Conservation (phyloP, 1,140 invertebrate species). For the Maniola jurtina region DNA sequence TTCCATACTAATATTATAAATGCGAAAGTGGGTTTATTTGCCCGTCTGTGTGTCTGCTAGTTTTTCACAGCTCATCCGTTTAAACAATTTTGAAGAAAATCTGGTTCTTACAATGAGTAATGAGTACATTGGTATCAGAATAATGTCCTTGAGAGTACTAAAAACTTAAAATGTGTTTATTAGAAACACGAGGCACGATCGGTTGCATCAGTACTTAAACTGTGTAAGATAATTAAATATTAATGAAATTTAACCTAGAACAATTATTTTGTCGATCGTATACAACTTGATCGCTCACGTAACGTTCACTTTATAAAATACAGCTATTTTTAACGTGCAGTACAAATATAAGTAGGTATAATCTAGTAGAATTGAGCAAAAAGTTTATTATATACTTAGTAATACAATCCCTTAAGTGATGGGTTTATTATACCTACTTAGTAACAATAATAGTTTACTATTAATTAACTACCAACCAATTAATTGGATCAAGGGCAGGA, state of each 20-base stretch:
- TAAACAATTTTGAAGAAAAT: too few relatives aligned
- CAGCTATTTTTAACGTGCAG: neutral
- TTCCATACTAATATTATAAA: too few relatives aligned
- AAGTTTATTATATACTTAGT: too few relatives aligned
- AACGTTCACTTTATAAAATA: conserved; percentile 2
- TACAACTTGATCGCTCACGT: conserved; percentile 3
- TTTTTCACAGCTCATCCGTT: too few relatives aligned
- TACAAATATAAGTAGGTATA: neutral
- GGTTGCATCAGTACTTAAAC: neutral
- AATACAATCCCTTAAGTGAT: too few relatives aligned
- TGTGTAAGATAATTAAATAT: neutral
- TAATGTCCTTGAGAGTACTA: neutral
- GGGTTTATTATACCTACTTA: too few relatives aligned
- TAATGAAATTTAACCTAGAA: conserved; percentile 1
- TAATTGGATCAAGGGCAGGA: too few relatives aligned
- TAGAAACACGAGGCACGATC: neutral
- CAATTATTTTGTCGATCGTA: conserved; percentile 5
- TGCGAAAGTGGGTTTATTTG: too few relatives aligned
- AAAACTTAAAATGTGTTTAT: neutral
- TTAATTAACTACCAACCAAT: too few relatives aligned
- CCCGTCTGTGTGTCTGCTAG: too few relatives aligned
- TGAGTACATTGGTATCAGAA: neutral
- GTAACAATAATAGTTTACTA: too few relatives aligned
- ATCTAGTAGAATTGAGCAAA: too few relatives aligned
- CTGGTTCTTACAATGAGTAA: neutral